A percentile compares a stretch with the other conserved stretches of the same genome.
phyloP scores from a whole-genome alignment of 2,797 vertebrate species.

The Pangasius djambal region DNA sequence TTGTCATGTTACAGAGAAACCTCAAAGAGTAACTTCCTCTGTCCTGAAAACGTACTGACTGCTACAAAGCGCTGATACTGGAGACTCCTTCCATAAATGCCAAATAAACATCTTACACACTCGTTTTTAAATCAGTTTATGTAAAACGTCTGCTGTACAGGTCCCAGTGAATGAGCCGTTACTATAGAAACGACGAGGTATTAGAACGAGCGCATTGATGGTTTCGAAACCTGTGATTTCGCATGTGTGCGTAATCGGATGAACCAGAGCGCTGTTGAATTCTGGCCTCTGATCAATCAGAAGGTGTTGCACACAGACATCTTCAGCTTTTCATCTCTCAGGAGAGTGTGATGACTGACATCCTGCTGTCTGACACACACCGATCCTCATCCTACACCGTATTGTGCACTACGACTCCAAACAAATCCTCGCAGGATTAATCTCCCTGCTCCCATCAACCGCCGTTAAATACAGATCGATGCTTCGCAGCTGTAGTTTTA shows the following conservation, averaged over 20 bases:
- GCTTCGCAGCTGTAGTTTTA: slow-evolving; percentile 63
- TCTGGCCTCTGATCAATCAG: not conserved
- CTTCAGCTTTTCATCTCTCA: not conserved
- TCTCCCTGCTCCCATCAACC: slow-evolving; percentile 66
- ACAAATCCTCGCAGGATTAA: slow-evolving; percentile 64
- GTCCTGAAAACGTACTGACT: no score
- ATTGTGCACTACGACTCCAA: not conserved
- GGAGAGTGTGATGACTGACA: not conserved
- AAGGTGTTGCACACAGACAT: not conserved
- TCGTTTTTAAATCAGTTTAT: not conserved
- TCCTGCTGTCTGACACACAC: slow-evolving; percentile 3
- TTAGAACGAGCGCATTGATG: not conserved
- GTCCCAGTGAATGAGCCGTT: not conserved
- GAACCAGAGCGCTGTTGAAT: not conserved
- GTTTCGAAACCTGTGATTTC: not conserved
- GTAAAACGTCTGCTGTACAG: not conserved
- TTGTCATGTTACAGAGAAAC: no score
- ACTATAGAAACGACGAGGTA: not conserved
- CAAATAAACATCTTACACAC: not conserved
- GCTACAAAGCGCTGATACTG: no score
- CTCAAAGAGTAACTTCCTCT: no score
- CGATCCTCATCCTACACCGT: not conserved
- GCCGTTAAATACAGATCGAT: slow-evolving; percentile 75
- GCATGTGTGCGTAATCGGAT: not conserved
- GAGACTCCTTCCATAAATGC: no score